These are phyloP conservation scores for Gyps fulvus DNA, from an alignment of 2,113 vertebrate species.

Conservation along the genomic window DNA sequence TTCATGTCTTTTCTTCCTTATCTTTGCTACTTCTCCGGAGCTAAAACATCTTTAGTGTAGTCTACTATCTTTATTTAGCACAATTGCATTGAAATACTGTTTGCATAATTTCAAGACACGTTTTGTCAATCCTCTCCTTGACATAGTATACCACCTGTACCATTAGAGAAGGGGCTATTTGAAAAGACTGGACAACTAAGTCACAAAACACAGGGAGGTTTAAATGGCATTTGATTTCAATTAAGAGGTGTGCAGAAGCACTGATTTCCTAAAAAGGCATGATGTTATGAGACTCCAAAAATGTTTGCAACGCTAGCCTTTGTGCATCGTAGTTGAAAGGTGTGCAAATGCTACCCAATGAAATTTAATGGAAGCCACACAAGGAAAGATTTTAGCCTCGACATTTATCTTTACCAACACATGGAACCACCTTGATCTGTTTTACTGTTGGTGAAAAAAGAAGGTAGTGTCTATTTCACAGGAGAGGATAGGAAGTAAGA, in stretches of 20 bases:
- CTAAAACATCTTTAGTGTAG: neutral
- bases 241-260: neutral
- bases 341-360: neutral
- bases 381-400: slow-evolving; percentile 12
- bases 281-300: neutral
- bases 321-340: neutral
- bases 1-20: neutral
- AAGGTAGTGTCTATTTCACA: slow-evolving; percentile 61
- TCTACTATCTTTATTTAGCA: neutral
- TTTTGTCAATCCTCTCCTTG: neutral
- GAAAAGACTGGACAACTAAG: neutral
- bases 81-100: neutral
- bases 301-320: neutral
- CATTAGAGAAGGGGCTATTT: neutral
- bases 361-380: slow-evolving; percentile 28
- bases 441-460: slow-evolving; percentile 48
- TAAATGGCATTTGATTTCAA: neutral
- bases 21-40: neutral
- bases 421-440: slow-evolving; percentile 42
- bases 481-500: slow-evolving; percentile 59
- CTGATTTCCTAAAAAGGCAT: neutral
- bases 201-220: neutral
- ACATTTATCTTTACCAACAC: slow-evolving; percentile 53
- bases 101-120: neutral
- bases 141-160: neutral